Evolutionary conservation across 2,113 vertebrate genomes (phyloP).

Genomic region (Mesocricetus auratus): DNA sequence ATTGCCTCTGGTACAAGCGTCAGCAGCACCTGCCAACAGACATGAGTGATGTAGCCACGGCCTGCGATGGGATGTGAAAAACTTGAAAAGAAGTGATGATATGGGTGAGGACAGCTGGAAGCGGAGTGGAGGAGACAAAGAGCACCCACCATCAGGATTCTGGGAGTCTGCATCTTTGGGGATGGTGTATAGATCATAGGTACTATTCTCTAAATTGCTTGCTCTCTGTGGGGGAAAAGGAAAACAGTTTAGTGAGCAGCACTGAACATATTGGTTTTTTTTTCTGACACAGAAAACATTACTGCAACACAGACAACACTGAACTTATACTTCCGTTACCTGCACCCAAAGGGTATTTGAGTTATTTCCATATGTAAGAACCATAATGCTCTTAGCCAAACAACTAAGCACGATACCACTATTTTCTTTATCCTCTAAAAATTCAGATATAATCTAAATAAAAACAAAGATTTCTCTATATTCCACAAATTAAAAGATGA

Average conservation of each 20-base stretch:
- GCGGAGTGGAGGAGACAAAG: background rate
- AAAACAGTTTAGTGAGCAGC: conserved; percentile 7
- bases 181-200: conserved; percentile 97
- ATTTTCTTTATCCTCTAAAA: conserved; percentile 31
- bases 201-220: conserved; percentile 98
- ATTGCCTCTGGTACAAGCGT: conserved; percentile 73
- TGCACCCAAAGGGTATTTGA: background rate
- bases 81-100: conserved; percentile 42
- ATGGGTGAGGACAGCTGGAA: background rate
- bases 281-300: conserved; percentile 43
- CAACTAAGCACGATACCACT: background rate
- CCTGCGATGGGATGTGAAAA: conserved; percentile 56
- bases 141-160: conserved; percentile 94
- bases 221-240: conserved; percentile 89
- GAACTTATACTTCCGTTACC: conserved; percentile 14
- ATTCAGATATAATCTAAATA: background rate
- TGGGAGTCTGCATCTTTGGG: conserved; percentile 98
- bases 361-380: conserved; percentile 17
- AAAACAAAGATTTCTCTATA: conserved; percentile 21
- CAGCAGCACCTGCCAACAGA: conserved; percentile 78
- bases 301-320: background rate
- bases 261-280: conserved; percentile 2
- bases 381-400: background rate
- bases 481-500: conserved; percentile 45
- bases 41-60: conserved; percentile 67